Percentiles rank a stretch among this genome's conserved stretches.
Evolutionary conservation across 2,888 invertebrate genomes (phyloP).

Genomic region (Portevinia maculata): DNA sequence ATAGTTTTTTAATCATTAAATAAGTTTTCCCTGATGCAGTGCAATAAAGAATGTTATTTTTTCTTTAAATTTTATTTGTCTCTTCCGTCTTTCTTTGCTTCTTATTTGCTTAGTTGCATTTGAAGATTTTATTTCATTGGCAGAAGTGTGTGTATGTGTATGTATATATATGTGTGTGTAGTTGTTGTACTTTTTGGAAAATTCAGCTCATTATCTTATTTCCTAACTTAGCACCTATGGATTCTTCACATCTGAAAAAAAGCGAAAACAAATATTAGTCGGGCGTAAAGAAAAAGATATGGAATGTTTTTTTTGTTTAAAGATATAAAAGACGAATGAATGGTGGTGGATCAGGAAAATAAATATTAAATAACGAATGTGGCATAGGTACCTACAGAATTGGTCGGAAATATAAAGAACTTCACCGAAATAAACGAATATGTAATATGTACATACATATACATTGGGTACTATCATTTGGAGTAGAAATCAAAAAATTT

Average conservation of each 20-base stretch:
- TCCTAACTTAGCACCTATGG: constrained; percentile 83
- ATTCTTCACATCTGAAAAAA: constrained; percentile 81
- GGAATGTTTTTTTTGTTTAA: background rate
- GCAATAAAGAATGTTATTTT: constrained; percentile 58
- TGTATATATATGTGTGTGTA: constrained; percentile 59
- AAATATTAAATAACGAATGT: too few relatives aligned
- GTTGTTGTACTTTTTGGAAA: constrained; percentile 72
- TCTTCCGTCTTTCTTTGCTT: background rate
- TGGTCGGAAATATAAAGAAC: too few relatives aligned
- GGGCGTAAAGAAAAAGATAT: background rate
- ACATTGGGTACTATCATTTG: too few relatives aligned
- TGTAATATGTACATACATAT: too few relatives aligned
- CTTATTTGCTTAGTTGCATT: constrained; percentile 41
- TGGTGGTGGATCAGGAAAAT: too few relatives aligned
- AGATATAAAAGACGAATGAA: background rate
- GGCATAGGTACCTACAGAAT: too few relatives aligned
- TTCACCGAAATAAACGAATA: too few relatives aligned
- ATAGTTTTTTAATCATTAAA: constrained; percentile 51
- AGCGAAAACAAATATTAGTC: constrained; percentile 37
- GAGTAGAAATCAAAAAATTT: too few relatives aligned
- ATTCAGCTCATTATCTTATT: constrained; percentile 78
- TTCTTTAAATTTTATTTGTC: background rate
- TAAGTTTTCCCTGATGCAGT: constrained; percentile 70
- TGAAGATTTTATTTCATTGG: constrained; percentile 46
- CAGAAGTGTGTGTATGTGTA: constrained; percentile 37